Evolutionary conservation across 1,140 invertebrate species (phyloP), one percentile per base, ranked within the genome.

Genomic region (Plodia interpunctella): DNA sequence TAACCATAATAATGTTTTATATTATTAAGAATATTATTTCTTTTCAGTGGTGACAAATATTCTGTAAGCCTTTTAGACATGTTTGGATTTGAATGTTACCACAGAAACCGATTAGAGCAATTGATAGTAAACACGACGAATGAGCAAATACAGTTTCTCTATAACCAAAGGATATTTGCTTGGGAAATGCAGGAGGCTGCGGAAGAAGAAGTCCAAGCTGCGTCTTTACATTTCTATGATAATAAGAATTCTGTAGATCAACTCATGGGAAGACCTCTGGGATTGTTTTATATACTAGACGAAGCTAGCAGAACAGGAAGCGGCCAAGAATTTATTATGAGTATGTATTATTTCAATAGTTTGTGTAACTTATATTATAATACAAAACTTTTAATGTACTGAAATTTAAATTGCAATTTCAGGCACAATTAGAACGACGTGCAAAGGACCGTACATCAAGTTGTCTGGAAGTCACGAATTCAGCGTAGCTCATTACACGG

Each of bases 61-160:
- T 93, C 93, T 38, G 93, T 97, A 59, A 94, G 93, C 63, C 90
- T 98, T 50, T 80, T 97, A 63, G 97, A 98, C 78, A 93, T 97
- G 73, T 97, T 95, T 83, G 97, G 97, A 1, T 97, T 98, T 74
- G 97, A 98, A 89, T 97, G 97, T 76, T 97, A 96, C 78, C 92
- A 94, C 66, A 92, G 94, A 66, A 98, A 98, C 85, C 92, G 94
- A 59, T 89, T 98, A 55, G 96, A 98, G 67, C 97, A 98, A 80
- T 89, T 98, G 0, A 93, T 97, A 59, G 94, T 97, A 0, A 98
- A 98, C 72, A 94, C 96, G 1, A 92, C 96, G 62, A 97, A 97
- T 74, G 96, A 97, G 78, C 95, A 97, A 81, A 91, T 98, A 65
- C 96, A 97, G 75, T 97, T 96, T 80, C 93, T 95, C 65, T 97